Percentiles rank a stretch among this genome's conserved stretches.
phyloP scores from a whole-genome alignment of 2,113 vertebrate species.

The Pangasianodon gigas region DNA sequence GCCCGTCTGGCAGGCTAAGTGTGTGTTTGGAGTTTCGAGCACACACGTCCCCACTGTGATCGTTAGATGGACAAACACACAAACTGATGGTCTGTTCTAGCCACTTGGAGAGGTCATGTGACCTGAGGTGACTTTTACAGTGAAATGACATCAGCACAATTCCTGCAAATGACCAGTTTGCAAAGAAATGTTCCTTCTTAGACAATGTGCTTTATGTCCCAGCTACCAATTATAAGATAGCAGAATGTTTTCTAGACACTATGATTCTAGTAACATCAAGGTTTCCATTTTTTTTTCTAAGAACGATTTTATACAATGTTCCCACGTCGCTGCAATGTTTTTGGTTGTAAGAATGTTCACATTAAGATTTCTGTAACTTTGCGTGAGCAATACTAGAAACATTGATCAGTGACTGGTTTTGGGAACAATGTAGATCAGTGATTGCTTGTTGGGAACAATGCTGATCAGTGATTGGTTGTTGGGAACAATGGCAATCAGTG shows the following conservation, averaged over 20 bases:
- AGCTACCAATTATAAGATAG: background rate
- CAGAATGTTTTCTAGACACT: background rate
- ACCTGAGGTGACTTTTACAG: slow-evolving; percentile 49
- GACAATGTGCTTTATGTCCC: background rate
- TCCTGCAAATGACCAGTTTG: slow-evolving; percentile 53
- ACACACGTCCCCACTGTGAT: slow-evolving; percentile 44
- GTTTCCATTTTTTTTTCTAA: background rate
- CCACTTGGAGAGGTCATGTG: background rate
- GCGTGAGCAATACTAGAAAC: too few relatives aligned
- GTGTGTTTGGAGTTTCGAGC: slow-evolving; percentile 56
- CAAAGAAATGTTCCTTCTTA: slow-evolving; percentile 55
- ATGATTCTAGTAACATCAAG: background rate
- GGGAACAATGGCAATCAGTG: background rate
- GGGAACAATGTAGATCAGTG: background rate
- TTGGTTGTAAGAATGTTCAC: background rate
- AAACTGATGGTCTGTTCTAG: slow-evolving; percentile 9
- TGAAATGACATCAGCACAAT: slow-evolving; percentile 54
- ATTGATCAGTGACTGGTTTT: background rate
- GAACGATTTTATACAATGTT: background rate
- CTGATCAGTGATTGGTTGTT: too few relatives aligned
- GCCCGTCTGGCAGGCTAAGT: slow-evolving; percentile 47
- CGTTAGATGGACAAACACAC: slow-evolving; percentile 47
- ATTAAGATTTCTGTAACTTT: too few relatives aligned
- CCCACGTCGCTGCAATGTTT: background rate
- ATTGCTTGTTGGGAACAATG: background rate